Percentiles rank a stretch among this genome's conserved stretches.
Conservation (phyloP, 2,113 vertebrate genomes). For the Grallaria varia region DNA sequence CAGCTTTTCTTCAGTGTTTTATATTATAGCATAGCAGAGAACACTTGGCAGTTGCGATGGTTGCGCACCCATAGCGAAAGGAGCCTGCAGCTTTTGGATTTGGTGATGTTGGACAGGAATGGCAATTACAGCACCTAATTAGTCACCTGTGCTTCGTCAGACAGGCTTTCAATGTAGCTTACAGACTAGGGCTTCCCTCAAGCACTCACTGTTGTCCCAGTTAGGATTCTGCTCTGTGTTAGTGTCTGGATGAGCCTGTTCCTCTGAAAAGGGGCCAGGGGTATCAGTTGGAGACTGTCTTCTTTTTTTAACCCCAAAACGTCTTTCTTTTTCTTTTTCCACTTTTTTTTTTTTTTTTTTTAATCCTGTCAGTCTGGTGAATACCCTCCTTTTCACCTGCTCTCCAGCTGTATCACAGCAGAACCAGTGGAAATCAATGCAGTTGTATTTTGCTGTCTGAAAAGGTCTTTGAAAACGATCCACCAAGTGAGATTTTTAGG, state of each 20-base stretch:
- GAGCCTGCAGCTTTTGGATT: background rate
- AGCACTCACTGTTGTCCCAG: background rate
- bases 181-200: background rate
- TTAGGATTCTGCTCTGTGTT: background rate
- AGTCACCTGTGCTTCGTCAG: background rate
- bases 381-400: background rate
- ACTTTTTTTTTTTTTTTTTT: background rate
- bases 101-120: background rate
- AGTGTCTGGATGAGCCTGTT: background rate
- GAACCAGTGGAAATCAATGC: background rate
- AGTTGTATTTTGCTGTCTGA: background rate
- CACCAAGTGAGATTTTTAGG: background rate
- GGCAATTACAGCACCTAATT: background rate
- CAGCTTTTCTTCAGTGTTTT: background rate
- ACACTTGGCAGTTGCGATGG: background rate
- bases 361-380: no score
- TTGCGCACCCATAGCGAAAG: accelerated
- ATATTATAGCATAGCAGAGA: background rate
- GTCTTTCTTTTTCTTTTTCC: no score
- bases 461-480: background rate
- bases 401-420: background rate
- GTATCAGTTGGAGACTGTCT: background rate
- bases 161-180: background rate
- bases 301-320: background rate
- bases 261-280: background rate